A percentile compares a stretch with the other conserved stretches of the same genome.
Conservation (phyloP, 2,888 invertebrate species). For the Calephelis perditalis region DNA sequence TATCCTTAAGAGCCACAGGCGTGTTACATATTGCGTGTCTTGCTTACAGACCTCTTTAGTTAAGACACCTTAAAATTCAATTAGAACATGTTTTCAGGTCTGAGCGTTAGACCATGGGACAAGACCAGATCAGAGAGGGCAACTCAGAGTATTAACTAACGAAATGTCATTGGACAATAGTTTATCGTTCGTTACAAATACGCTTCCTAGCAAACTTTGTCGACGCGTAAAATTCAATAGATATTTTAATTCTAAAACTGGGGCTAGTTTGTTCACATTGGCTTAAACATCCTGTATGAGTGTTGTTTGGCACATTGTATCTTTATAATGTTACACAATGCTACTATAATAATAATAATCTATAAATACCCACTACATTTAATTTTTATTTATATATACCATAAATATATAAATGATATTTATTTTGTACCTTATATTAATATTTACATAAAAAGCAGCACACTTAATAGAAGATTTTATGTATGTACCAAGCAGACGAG, state of each 20-base stretch:
- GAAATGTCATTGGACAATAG: no score
- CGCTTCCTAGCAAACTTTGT: no score
- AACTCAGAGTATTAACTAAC: no score
- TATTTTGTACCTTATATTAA: slow-evolving; percentile 20
- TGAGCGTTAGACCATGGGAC: no score
- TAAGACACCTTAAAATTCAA: no score
- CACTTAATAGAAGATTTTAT: slow-evolving; percentile 36
- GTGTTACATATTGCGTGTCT: no score
- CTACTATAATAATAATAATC: slow-evolving; percentile 24
- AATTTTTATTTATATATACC: slow-evolving; percentile 39
- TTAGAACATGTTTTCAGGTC: no score
- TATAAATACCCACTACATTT: slow-evolving; percentile 41
- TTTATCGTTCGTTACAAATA: no score
- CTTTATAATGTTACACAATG: slow-evolving; percentile 30
- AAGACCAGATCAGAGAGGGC: no score
- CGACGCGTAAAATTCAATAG: no score
- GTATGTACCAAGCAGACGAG: slow-evolving; percentile 37
- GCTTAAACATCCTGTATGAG: slow-evolving; percentile 59
- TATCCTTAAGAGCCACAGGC: no score
- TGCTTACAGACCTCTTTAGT: no score
- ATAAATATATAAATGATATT: slow-evolving; percentile 30
- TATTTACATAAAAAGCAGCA: slow-evolving; percentile 41
- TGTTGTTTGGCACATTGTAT: slow-evolving; percentile 57
- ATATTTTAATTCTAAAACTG: slow-evolving; percentile 26
- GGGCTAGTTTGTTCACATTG: slow-evolving; percentile 46